Base-by-base conservation (phyloP, 2,113 vertebrate species). In the Epinephelus cyanopodus region DNA sequence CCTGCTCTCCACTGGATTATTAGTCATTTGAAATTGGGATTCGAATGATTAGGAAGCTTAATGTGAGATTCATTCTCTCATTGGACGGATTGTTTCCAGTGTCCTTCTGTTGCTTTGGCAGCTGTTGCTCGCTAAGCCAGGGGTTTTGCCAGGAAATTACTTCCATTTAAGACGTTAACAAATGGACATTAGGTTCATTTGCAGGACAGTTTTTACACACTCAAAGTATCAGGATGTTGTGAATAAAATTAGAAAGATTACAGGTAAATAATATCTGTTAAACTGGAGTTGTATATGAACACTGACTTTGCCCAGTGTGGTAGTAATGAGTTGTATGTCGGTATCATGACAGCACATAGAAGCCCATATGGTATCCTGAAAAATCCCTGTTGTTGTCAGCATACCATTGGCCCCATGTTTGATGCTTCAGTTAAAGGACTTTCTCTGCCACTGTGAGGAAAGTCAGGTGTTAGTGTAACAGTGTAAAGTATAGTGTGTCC, bases 41-140 rank as follows among this genome's bases (percentile, higher is more conserved):
- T 83, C 39, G 45, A 65, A 25, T 66, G 39, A 84, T 86, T 88
- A 62, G 25, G 68, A 33, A 65, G 69, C 25, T 78, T 90, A 65
- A 75, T 64, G 63, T 83, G 50, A 63, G 63, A 84, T 74, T 58
- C 27, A 9, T 54, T 58, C 15, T n/a, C 21, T 83, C 56, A 57
- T 71, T 89, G 71, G 72, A 56, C 19, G 64, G 58, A 86, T 64
- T 83, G 25, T 89, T 82, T 86, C 70, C 77, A 65, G 79, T 50
- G 74, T 84, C 70, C 71, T 63, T 77, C 78, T 84, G 74, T 77
- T 83, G 82, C 81, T 92, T 88, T 67, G 70, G 84, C 90, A 92
- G 90, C 89, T 93, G 86, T 61, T 75, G 42, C 58, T 82, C 29
- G 25, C 68, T 87, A 90, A 89, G 67, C 84, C 85, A 68, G 82